Evolutionary conservation across 1,140 invertebrate species (phyloP), one percentile per base, ranked within the genome.

Genomic region (Drosophila albomicans): DNA sequence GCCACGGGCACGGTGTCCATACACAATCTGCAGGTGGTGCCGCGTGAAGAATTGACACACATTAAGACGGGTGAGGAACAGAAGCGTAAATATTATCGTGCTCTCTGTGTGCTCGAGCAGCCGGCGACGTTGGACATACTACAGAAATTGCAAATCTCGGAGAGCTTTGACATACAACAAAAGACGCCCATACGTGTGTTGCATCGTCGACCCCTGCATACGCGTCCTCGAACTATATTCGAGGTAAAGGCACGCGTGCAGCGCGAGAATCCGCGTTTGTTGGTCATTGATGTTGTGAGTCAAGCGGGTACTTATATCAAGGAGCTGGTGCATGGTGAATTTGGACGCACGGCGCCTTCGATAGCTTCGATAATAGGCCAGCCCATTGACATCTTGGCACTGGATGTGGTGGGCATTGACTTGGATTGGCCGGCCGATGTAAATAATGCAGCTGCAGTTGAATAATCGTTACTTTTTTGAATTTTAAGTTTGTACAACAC

Each of bases 261-360:
- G 3, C 87, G 93, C 32, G 93, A 90, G 5, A 92, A 94, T 73
- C 91, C 91, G 0, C 91, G 94, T 51, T 92, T 96, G 20, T 95
- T 98, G 81, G 92, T 94, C 59, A 80, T 99, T 3, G 93, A 95
- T 72, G 70, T 99, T 1, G 95, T 94, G 56, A 98, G 98, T 10
- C 96, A 99, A 93, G 98, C 98, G 45, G 98, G 98, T 45, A 99
- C 98, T 1, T 99, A 99, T 91, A 95, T 99, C 0, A 99, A 99
- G 93, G 98, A 99, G 93, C 98, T 99, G 94, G 96, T 98, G 13
- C 98, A 99, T 93, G 97, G 98, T 1, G 98, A 99, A 93, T 97
- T 99, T 92, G 96, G 97, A 11, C 94, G 98, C 45, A 99, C 98
- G 0, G 92, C 91, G 10, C 98, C 98, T 0, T 94, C 94, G 1